Base-by-base conservation (phyloP, 2,113 vertebrate genomes). In the Cyrtonyx montezumae region DNA sequence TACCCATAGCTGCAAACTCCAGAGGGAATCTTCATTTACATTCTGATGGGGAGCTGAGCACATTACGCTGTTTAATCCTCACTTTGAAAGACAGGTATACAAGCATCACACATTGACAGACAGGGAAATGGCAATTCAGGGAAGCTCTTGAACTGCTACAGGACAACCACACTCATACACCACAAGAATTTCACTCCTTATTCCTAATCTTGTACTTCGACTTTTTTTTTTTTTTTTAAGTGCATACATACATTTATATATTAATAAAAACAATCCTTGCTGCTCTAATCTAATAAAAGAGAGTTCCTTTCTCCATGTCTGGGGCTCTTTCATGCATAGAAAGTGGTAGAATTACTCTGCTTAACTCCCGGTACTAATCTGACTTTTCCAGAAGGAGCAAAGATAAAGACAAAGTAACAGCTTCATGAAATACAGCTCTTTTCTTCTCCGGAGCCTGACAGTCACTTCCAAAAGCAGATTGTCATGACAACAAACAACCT, bases 401-500 rank as follows among this genome's bases (percentile, higher is more conserved):
- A 87, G 74, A 81, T 20, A 85, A 87, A 89, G 83, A 77, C 86
- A 89, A 88, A 94, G 67, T 79, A 93, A 88, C 0, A 0, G 70
- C 53, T 80, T 80, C 59, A 61, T 73, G 76, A 95, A 96, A 95
- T 79, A 79, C 61, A 87, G 78, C 51, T 89, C 87, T 86, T 88
- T 88, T 94, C 92, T 96, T 87, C 55, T 88, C 56, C 76, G 62
- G 25, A 74, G 80, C 65, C 62, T 84, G 71, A 95, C 74, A 81
- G 46, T 61, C 67, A 87, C 78, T 84, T 96, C 79, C 74, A 90
- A 91, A 91, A 96, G 87, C 68, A 86, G 74, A 97, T 74, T 94
- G 87, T 93, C 93, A 97, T 96, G 93, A 97, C 95, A 97, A 96
- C 94, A 87, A 91, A 59, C 85, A 95, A 93, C 76, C 82, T 96